Evolutionary conservation across 2,113 vertebrate genomes (phyloP), one percentile per base, ranked within the genome.

Genomic region (Uria lomvia): DNA sequence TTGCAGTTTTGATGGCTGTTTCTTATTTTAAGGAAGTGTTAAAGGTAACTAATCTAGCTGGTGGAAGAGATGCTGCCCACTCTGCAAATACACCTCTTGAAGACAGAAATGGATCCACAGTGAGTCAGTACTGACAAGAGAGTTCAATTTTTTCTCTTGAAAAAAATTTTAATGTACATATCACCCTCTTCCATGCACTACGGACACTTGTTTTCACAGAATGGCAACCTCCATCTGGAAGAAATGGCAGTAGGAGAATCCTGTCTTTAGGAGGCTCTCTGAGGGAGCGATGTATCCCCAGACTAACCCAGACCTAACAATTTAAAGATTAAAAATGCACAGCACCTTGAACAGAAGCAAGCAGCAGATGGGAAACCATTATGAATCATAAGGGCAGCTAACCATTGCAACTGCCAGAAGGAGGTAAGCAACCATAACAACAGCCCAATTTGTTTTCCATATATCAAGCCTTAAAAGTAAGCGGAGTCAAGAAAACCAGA

Each of bases 381-480:
- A 96, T 96, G 94, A 95, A 92, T 96, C 95, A 92, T 40, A 88
- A 88, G 92, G 83, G 94, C 86, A 96, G 79, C 59, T 93, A 96
- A 92, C 83, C 91, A 93, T 94, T 88, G 53, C 77, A 76, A 79
- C 34, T 79, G 83, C 80, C 79, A 96, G 95, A 92, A 92, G 95
- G 92, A 91, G 30, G 68, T 19, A 92, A 95, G 80, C 72, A 96
- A 88, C 82, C 91, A 91, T 65, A 96, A 95, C 65, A 87, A n/a
- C 30, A 91, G 43, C 22, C 47, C 56, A 53, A 87, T 79, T 60
- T 78, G 49, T 90, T 92, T 78, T 75, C 40, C 49, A 12, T 74
- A 29, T n/a, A 76, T 55, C 55, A 59, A 91, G 36, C 5, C 76
- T 91, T 78, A 78, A 84, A 74, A 91, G 30, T 53, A 47, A 78